A percentile compares a stretch with the other conserved stretches of the same genome.
Conservation (phyloP, 2,113 vertebrate genomes). For the Elaphurus davidianus region DNA sequence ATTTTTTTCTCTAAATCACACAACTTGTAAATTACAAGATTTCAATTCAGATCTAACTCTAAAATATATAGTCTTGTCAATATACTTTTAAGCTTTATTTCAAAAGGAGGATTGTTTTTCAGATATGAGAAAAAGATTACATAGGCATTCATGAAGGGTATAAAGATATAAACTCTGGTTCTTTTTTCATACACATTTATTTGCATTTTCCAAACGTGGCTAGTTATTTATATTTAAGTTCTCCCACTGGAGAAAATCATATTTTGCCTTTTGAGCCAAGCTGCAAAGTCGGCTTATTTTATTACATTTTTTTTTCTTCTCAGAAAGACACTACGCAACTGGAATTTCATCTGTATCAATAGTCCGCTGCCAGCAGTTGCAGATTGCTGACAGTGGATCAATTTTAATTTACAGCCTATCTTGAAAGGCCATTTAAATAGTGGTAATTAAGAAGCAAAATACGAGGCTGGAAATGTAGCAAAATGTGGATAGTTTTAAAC, state of each 20-base stretch:
- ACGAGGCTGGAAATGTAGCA: conserved; percentile 56
- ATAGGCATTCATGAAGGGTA: neutral
- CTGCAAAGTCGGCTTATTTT: conserved; percentile 57
- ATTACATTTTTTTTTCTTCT: conserved; percentile 60
- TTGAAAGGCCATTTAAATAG: conserved; percentile 66
- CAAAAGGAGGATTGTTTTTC: neutral
- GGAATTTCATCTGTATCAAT: conserved; percentile 62
- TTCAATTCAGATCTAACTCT: neutral
- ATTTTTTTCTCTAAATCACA: neutral
- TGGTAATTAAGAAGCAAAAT: conserved; percentile 75
- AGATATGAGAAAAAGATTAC: conserved; percentile 1
- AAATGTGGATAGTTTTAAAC: conserved; percentile 43
- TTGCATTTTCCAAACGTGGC: conserved; percentile 59
- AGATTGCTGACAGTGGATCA: conserved; percentile 69
- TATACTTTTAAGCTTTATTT: neutral
- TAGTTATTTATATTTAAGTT: conserved; percentile 64
- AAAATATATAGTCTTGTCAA: neutral
- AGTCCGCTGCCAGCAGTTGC: conserved; percentile 18
- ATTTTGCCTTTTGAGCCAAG: conserved; percentile 43
- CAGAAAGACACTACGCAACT: conserved; percentile 48
- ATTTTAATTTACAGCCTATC: conserved; percentile 71
- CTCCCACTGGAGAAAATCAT: conserved; percentile 24
- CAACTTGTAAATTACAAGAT: neutral
- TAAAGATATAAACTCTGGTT: neutral
- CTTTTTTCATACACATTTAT: conserved; percentile 26